Evolutionary conservation across 1,140 invertebrate genomes (phyloP).

Genomic region (Ooceraea biroi): DNA sequence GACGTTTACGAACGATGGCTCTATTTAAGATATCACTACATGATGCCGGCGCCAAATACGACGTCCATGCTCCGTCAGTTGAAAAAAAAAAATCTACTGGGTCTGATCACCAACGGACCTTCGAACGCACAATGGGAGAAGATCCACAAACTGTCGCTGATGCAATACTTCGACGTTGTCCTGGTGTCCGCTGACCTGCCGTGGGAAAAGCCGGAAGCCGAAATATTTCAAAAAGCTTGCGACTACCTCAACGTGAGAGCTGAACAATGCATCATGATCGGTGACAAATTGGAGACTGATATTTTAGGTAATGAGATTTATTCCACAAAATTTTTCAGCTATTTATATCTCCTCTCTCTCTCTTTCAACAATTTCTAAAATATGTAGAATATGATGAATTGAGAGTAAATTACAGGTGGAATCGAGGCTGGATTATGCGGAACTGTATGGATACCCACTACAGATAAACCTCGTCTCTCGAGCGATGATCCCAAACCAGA

Average conservation of each 20-base stretch:
- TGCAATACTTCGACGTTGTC: slow-evolving; percentile 92
- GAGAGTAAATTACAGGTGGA: slow-evolving; percentile 87
- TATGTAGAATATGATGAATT: background rate
- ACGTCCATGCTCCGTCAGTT: slow-evolving; percentile 89
- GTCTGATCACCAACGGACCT: slow-evolving; percentile 93
- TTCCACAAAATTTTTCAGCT: slow-evolving; percentile 29
- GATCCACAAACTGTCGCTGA: slow-evolving; percentile 89
- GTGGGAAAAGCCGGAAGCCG: slow-evolving; percentile 93
- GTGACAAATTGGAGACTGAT: slow-evolving; percentile 94
- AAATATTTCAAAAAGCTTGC: slow-evolving; percentile 93
- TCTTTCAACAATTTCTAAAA: background rate
- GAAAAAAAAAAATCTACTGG: slow-evolving; percentile 90
- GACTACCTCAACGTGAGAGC: slow-evolving; percentile 90
- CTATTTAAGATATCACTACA: slow-evolving; percentile 90
- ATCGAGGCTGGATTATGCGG: slow-evolving; percentile 91
- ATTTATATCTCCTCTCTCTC: slow-evolving; percentile 29
- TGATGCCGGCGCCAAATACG: slow-evolving; percentile 89
- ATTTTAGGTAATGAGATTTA: slow-evolving; percentile 87
- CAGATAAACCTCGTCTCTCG: slow-evolving; percentile 78
- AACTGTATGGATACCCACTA: slow-evolving; percentile 92
- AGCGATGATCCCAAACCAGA: slow-evolving; percentile 82
- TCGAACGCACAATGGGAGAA: slow-evolving; percentile 95
- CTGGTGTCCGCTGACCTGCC: slow-evolving; percentile 93
- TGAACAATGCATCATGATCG: slow-evolving; percentile 93
- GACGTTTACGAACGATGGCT: slow-evolving; percentile 92